phyloP scores from a whole-genome alignment of 2,888 invertebrate species.

The Nymphalis polychloros region DNA sequence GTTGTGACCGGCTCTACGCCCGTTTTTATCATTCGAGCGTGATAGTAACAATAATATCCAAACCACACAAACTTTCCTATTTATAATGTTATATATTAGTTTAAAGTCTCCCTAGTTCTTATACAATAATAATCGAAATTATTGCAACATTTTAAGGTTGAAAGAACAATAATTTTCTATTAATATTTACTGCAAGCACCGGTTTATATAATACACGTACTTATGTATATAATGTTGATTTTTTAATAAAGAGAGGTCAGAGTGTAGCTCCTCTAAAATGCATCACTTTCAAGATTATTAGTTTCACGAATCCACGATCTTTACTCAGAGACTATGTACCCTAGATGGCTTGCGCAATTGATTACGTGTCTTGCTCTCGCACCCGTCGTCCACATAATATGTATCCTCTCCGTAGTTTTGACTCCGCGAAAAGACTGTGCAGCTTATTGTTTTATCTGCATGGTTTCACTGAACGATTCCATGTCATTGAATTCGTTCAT shows the following conservation, averaged over 20 bases:
- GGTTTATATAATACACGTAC: no score
- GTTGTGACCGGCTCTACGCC: no score
- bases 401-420: neutral
- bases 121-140: no score
- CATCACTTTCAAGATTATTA: neutral
- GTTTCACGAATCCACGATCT: neutral
- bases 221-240: neutral
- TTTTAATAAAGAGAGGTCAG: neutral
- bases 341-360: constrained; percentile 6
- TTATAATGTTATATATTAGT: no score
- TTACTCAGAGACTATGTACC: neutral
- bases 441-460: neutral
- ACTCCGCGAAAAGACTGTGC: neutral
- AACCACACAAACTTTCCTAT: no score
- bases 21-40: no score
- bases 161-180: no score
- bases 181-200: no score
- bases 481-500: constrained; percentile 1
- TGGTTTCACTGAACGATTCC: neutral
- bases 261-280: neutral
- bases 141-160: no score
- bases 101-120: no score
- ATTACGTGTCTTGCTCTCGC: constrained; percentile 1
- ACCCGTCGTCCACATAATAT: neutral
- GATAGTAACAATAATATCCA: no score